Percentiles rank a stretch among this genome's conserved stretches.
Conservation (phyloP, 2,888 invertebrate genomes). For the Polyommatus iphigenia region DNA sequence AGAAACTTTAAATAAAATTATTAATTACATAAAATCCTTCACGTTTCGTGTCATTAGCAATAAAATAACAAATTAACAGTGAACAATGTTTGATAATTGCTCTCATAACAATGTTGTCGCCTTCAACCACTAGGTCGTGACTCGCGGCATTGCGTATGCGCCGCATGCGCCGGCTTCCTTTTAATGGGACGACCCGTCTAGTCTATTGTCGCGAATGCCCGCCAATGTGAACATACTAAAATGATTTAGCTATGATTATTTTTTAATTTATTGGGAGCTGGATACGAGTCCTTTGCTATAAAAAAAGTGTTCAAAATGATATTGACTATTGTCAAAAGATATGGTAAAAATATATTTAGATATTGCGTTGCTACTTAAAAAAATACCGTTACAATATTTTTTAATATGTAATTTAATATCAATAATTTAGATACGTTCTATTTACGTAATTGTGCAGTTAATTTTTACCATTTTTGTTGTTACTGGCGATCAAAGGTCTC, state of each 20-base stretch:
- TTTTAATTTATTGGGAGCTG: background rate
- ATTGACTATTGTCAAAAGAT: no score
- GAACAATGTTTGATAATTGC: constrained; percentile 19
- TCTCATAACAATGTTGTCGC: constrained; percentile 36
- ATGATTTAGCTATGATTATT: background rate
- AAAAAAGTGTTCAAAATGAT: no score
- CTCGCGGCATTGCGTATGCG: constrained; percentile 59
- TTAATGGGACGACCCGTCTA: constrained; percentile 55
- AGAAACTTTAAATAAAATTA: background rate
- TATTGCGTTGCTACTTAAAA: no score
- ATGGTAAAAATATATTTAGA: no score
- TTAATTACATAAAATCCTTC: background rate
- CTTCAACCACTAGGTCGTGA: constrained; percentile 46
- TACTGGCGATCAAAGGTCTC: no score
- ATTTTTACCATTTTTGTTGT: no score
- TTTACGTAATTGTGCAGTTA: no score
- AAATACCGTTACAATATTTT: no score
- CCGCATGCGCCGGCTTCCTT: constrained; percentile 64
- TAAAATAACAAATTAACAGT: constrained; percentile 4
- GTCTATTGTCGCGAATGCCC: constrained; percentile 41
- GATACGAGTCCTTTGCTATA: no score
- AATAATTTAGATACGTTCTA: no score
- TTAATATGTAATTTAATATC: no score
- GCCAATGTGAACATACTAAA: background rate
- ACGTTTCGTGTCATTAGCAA: background rate